Base-by-base conservation (phyloP, 2,888 invertebrate species). In the Saturnia pavonia region DNA sequence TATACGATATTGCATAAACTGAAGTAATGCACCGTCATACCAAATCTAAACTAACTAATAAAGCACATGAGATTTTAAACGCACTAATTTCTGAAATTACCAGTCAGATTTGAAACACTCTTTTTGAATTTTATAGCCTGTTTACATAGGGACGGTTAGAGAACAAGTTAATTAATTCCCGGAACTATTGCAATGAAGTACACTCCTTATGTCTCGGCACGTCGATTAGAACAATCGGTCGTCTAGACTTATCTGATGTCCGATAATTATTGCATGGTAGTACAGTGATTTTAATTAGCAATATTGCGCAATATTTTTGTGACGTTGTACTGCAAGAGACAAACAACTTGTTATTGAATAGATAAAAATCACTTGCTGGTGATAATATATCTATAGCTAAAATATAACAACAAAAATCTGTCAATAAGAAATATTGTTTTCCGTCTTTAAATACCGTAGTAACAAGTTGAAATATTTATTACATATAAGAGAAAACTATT, bases 231-330 rank as follows among this genome's bases (percentile, higher is more conserved):
- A 54, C 11, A 63, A 63, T 63, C 27, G 7, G 63, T 34, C 19
- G 63, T 34, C 34, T 63, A 63, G 63, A 63, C 63, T 2, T 63
- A 63, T 63, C 63, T 7, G 2, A 63, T 34, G 16, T 34, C 6
- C 43, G 27, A 63, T 63, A 63, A 63, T n/a, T n/a, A n/a, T 63
- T 63, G 63, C 1, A n/a, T 42, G 43, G 43, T 43, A 67, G 4
- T 63, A 63, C 54, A 54, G 22, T 54, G 54, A 22, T 54, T 54
- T 27, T 34, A 34, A 34, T 34, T 34, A 6, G 34, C 6, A 34
- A 34, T 1, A 67, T 67, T 67, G 42, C 45, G 19, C 67, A 67
- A 67, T 67, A 67, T 67, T 22, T 67, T 34, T 34, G 34, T 67
- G 67, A 67, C 43, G 67, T 67, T 14, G 8, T 43, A 25, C 40